A percentile compares a stretch with the other conserved stretches of the same genome.
These are phyloP conservation scores for Theropithecus gelada DNA, from an alignment of 2,113 vertebrate genomes.

Conservation along the genomic window DNA sequence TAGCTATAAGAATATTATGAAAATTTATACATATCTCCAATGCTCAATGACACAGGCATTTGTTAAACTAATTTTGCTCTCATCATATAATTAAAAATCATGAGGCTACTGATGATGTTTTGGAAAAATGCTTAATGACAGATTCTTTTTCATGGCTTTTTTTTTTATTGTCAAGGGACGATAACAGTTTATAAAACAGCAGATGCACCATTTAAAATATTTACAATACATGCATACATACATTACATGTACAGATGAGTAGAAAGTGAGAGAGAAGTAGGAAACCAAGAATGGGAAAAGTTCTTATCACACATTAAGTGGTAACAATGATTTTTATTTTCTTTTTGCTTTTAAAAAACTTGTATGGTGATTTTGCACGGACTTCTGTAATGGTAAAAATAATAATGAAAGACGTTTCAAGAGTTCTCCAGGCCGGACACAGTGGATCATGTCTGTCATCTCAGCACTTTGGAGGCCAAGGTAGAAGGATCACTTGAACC, in stretches of 20 bases:
- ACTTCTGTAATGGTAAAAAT: neutral
- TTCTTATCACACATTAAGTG: neutral
- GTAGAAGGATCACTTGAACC: no score
- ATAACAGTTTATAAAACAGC: neutral
- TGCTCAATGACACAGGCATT: neutral
- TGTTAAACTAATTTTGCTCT: neutral
- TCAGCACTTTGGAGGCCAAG: neutral
- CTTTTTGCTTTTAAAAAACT: neutral
- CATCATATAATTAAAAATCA: neutral
- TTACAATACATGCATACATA: neutral
- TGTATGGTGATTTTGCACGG: neutral
- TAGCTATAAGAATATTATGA: neutral
- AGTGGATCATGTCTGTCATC: neutral
- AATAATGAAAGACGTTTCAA: neutral
- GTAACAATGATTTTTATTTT: neutral
- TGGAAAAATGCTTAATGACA: neutral
- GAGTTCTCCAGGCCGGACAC: neutral
- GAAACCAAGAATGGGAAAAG: neutral
- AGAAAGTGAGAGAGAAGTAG: neutral
- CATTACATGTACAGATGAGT: neutral
- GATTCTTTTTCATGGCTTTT: neutral
- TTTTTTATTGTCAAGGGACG: neutral
- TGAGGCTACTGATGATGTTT: neutral
- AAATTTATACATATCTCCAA: neutral
- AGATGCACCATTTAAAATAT: neutral